Evolutionary conservation across 2,113 vertebrate genomes (phyloP).

Genomic region (Tricholaema leucomelas): DNA sequence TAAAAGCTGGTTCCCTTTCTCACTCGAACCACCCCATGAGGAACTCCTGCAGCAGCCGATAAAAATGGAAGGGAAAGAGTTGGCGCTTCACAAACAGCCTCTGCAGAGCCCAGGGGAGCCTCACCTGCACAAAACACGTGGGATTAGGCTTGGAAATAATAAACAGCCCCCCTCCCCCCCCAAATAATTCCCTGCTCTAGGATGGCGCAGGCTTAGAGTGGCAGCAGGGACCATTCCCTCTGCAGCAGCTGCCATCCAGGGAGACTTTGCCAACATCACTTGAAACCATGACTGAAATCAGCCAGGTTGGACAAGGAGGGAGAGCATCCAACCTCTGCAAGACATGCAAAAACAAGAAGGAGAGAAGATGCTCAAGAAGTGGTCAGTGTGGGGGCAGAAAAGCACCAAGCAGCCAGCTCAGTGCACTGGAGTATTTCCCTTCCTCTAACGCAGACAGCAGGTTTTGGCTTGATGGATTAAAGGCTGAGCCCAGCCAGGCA

Average conservation of each 20-base stretch:
- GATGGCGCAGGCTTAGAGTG: neutral
- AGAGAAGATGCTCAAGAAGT: neutral
- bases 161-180: neutral
- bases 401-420: neutral
- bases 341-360: neutral
- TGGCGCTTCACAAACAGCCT: neutral
- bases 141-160: neutral
- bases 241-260: neutral
- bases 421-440: neutral
- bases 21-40: neutral
- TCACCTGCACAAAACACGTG: conserved; percentile 6
- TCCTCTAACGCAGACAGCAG: neutral
- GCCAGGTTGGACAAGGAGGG: neutral
- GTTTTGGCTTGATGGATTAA: conserved; percentile 8
- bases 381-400: neutral
- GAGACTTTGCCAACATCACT: neutral
- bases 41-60: conserved; percentile 18
- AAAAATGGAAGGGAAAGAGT: neutral
- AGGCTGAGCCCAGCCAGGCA: neutral
- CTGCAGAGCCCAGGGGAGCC: conserved; percentile 6
- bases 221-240: neutral
- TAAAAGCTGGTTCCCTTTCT: conserved; percentile 56
- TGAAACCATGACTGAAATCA: neutral
- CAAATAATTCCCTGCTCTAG: neutral
- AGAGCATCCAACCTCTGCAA: neutral